These are phyloP conservation scores for Deroptyus accipitrinus DNA, from an alignment of 2,113 vertebrate species.

Conservation along the genomic window DNA sequence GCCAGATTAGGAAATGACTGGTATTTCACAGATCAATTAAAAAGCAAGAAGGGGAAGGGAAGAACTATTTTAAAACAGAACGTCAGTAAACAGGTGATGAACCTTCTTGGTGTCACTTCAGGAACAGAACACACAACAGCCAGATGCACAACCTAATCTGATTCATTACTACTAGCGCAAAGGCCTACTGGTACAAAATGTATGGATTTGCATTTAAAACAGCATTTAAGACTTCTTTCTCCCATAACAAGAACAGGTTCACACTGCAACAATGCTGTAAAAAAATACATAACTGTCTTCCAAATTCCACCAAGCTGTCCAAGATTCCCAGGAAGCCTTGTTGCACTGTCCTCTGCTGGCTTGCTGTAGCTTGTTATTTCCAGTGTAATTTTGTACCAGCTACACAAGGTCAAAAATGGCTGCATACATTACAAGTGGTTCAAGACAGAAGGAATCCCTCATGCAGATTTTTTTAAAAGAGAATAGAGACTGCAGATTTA, in stretches of 20 bases:
- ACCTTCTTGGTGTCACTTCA: background rate
- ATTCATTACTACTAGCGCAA: slow-evolving; percentile 1
- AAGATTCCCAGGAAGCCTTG: slow-evolving; percentile 62
- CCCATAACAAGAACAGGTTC: slow-evolving; percentile 46
- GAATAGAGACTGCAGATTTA: slow-evolving; percentile 64
- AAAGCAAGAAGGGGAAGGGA: background rate
- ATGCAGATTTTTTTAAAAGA: slow-evolving; percentile 70
- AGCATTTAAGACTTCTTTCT: slow-evolving; percentile 43
- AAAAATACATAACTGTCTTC: slow-evolving; percentile 59
- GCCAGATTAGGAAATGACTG: background rate
- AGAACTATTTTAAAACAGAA: background rate
- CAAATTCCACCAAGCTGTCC: slow-evolving; percentile 65
- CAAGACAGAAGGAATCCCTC: slow-evolving; percentile 69
- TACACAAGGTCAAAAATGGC: slow-evolving; percentile 64
- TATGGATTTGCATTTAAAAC: slow-evolving; percentile 50
- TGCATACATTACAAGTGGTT: slow-evolving; percentile 67
- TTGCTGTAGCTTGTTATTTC: slow-evolving; percentile 67
- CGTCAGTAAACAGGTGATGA: background rate
- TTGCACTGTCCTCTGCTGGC: slow-evolving; percentile 62
- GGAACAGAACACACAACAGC: slow-evolving; percentile 25
- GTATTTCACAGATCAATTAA: background rate
- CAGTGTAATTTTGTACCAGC: slow-evolving; percentile 66
- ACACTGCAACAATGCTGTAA: slow-evolving; percentile 36
- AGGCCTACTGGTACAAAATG: slow-evolving; percentile 54
- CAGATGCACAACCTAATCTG: slow-evolving; percentile 24